A percentile compares a stretch with the other conserved stretches of the same genome.
Conservation (phyloP, 2,113 vertebrate genomes). For the Epinephelus fuscoguttatus region DNA sequence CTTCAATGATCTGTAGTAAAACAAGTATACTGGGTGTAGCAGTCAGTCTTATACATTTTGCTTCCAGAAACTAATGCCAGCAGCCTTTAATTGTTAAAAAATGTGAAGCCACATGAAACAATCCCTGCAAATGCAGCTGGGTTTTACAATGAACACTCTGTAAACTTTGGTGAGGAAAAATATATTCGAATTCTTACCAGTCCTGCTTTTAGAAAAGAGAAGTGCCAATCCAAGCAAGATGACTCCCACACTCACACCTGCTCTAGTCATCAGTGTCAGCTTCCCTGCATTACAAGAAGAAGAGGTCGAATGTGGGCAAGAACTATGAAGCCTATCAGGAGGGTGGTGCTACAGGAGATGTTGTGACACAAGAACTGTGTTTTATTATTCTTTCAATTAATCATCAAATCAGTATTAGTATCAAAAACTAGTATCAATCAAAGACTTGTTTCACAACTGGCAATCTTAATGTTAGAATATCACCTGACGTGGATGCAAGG, state of each 20-base stretch:
- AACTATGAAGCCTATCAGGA: not conserved
- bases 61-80: not conserved
- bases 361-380: not conserved
- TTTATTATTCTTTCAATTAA: not conserved
- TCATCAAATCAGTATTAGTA: too few species aligned
- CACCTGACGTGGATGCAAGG: too few species aligned
- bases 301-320: not conserved
- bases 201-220: not conserved
- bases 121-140: not conserved
- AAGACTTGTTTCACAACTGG: too few species aligned
- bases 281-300: not conserved
- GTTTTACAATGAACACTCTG: not conserved
- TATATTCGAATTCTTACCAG: not conserved
- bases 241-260: not conserved
- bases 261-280: not conserved
- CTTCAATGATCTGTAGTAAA: too few species aligned
- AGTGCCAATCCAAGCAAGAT: not conserved
- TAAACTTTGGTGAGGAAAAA: too few species aligned
- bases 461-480: too few species aligned
- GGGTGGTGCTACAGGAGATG: not conserved
- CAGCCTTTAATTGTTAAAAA: not conserved
- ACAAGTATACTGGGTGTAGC: too few species aligned
- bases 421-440: too few species aligned
- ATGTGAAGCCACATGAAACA: not conserved
- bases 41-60: not conserved